Evolutionary conservation across 1,140 invertebrate genomes (phyloP).

Genomic region (Rhynchophorus ferrugineus): DNA sequence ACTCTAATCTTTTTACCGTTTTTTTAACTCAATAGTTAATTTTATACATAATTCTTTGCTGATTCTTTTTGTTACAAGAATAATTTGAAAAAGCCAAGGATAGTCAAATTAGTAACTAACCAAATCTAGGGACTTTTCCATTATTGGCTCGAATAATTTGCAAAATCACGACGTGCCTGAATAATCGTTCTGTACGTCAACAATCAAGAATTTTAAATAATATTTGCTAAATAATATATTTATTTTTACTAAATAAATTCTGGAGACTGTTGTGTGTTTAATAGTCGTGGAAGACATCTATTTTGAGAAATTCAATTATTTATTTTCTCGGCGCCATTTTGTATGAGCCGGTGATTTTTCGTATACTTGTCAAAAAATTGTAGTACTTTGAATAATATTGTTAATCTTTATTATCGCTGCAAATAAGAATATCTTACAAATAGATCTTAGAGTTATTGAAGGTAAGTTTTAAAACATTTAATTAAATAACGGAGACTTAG

Average conservation of each 20-base stretch:
- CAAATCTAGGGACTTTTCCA: constrained; percentile 4
- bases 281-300: constrained; percentile 23
- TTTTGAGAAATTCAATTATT: constrained; percentile 30
- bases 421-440: neutral
- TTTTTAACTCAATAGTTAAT: no score
- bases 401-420: constrained; percentile 1
- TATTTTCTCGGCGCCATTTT: constrained; percentile 40
- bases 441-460: neutral
- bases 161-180: constrained; percentile 39
- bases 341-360: constrained; percentile 39
- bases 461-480: constrained; percentile 8
- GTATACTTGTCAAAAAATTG: constrained; percentile 32
- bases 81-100: no score
- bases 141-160: constrained; percentile 30
- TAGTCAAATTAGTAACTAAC: neutral
- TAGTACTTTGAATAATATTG: constrained; percentile 15
- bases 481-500: constrained; percentile 11
- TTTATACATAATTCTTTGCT: no score
- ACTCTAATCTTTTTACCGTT: no score
- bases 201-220: constrained; percentile 33
- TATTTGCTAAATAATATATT: constrained; percentile 16
- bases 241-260: constrained; percentile 9
- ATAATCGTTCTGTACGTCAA: constrained; percentile 38
- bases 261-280: constrained; percentile 10
- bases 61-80: no score